phyloP scores from a whole-genome alignment of 1,140 invertebrate species.

The Sipha flava region DNA sequence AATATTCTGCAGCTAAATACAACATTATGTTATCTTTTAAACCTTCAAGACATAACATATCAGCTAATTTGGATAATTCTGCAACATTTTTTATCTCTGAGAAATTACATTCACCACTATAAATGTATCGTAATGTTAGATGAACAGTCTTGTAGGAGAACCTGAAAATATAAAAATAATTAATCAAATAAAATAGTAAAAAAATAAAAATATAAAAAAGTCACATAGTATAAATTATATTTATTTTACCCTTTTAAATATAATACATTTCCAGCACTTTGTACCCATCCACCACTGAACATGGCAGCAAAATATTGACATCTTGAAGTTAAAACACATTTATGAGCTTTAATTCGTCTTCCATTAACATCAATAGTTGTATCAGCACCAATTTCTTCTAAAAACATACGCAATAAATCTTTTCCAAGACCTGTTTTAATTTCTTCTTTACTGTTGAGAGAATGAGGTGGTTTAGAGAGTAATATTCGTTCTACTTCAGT shows the following conservation, averaged over 20 bases:
- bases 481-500: slow-evolving; percentile 12
- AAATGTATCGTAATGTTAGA: slow-evolving; percentile 84
- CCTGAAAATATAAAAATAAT: slow-evolving; percentile 45
- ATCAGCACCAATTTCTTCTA: slow-evolving; percentile 79
- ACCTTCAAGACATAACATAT: slow-evolving; percentile 79
- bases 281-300: slow-evolving; percentile 70
- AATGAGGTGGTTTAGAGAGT: slow-evolving; percentile 33
- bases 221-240: background rate
- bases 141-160: slow-evolving; percentile 74
- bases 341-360: slow-evolving; percentile 71
- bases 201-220: background rate
- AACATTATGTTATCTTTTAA: slow-evolving; percentile 82
- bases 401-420: slow-evolving; percentile 77
- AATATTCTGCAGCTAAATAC: slow-evolving; percentile 78
- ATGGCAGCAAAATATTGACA: slow-evolving; percentile 87
- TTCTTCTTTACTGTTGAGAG: slow-evolving; percentile 54
- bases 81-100: slow-evolving; percentile 75
- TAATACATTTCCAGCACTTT: slow-evolving; percentile 71
- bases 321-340: slow-evolving; percentile 77
- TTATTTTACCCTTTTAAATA: slow-evolving; percentile 64
- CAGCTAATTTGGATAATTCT: slow-evolving; percentile 74
- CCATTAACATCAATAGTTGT: slow-evolving; percentile 71
- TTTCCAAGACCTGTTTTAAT: slow-evolving; percentile 56
- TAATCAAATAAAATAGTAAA: background rate
- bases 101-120: slow-evolving; percentile 76